Evolutionary conservation across 2,888 invertebrate genomes (phyloP).

Genomic region (Agonopterix alstromeriana): DNA sequence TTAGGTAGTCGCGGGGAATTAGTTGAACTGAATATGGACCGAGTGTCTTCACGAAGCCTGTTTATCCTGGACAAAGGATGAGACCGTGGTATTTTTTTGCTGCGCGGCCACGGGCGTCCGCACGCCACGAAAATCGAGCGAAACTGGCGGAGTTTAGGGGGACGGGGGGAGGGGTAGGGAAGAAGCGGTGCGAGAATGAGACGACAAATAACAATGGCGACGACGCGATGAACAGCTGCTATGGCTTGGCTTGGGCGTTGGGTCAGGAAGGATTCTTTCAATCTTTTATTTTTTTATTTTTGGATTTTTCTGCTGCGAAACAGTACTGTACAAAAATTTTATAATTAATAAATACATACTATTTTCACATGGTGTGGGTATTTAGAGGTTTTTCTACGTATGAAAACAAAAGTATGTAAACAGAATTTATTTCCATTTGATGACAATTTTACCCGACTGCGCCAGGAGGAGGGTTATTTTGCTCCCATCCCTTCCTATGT

Average conservation of each 20-base stretch:
- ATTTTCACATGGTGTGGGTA: no score
- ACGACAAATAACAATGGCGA: slow-evolving; percentile 58
- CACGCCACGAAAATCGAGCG: slow-evolving; percentile 64
- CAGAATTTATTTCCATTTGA: no score
- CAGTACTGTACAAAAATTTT: no score
- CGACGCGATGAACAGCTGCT: slow-evolving; percentile 65
- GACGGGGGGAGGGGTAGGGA: slow-evolving; percentile 25
- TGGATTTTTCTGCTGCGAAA: no score
- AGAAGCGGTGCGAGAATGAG: slow-evolving; percentile 40
- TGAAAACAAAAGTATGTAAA: no score
- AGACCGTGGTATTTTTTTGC: slow-evolving; percentile 47
- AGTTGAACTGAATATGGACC: slow-evolving; percentile 10
- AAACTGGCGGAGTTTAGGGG: slow-evolving; percentile 55
- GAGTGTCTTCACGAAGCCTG: slow-evolving; percentile 27
- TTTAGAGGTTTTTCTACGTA: no score
- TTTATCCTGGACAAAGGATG: slow-evolving; percentile 67
- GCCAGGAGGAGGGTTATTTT: no score
- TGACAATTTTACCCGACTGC: no score
- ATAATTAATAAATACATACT: no score
- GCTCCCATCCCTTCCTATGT: no score
- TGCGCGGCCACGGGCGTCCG: slow-evolving; percentile 36
- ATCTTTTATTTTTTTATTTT: no score
- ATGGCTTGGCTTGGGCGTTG: not conserved
- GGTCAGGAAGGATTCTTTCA: no score
- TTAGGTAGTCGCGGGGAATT: not conserved